Evolutionary conservation across 2,888 invertebrate species (phyloP).

Genomic region (Psococerastis gibbosa): DNA sequence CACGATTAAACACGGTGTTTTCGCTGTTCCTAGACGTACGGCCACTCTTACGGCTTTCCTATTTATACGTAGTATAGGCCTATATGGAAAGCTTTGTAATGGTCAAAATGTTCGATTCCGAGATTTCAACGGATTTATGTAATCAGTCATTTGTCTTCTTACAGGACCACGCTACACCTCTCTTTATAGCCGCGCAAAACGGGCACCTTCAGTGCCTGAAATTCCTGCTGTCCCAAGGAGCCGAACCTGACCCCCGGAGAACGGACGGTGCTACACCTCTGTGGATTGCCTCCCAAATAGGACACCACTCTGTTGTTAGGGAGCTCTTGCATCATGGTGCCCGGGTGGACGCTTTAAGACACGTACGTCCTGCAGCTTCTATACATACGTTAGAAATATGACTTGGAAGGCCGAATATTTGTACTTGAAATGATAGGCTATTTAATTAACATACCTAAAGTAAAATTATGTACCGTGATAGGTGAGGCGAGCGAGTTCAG

Average conservation of each 20-base stretch:
- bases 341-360: constrained; percentile 55
- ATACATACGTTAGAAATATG: neutral
- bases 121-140: too few species aligned
- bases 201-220: constrained; percentile 67
- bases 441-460: neutral
- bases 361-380: constrained; percentile 40
- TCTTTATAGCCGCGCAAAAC: constrained; percentile 88
- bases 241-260: constrained; percentile 50
- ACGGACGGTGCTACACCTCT: constrained; percentile 74
- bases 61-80: too few species aligned
- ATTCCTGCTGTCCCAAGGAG: constrained; percentile 51
- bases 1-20: too few species aligned
- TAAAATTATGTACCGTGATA: neutral
- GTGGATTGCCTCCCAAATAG: constrained; percentile 94
- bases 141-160: too few species aligned
- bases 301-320: constrained; percentile 62
- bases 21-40: too few species aligned
- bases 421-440: neutral
- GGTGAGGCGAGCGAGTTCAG: too few species aligned
- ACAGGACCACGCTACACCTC: constrained; percentile 77
- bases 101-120: too few species aligned
- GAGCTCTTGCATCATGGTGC: constrained; percentile 62
- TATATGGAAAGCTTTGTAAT: too few species aligned
- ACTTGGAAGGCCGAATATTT: too few species aligned
- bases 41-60: too few species aligned